phyloP scores from a whole-genome alignment of 2,888 invertebrate genomes.

The Allacma fusca region DNA sequence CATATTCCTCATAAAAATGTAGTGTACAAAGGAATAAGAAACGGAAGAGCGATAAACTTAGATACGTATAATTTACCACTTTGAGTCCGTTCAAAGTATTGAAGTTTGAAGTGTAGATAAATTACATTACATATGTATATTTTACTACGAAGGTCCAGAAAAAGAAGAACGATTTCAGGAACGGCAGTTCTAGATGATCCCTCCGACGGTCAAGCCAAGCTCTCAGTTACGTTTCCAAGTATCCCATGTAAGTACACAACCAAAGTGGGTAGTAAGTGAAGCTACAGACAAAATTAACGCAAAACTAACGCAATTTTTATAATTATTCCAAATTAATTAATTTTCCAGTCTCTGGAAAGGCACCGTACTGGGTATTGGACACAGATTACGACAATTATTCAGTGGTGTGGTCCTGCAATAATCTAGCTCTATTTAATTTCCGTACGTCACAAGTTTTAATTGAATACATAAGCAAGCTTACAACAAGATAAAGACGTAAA shows the following conservation, averaged over 20 bases:
- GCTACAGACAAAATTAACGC: no score
- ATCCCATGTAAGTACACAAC: slow-evolving; percentile 68
- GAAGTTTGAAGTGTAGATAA: neutral
- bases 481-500: neutral
- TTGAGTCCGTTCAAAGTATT: no score
- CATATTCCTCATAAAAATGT: no score
- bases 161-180: slow-evolving; percentile 69
- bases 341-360: slow-evolving; percentile 59
- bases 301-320: no score
- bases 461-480: neutral
- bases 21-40: no score
- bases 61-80: no score
- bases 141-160: slow-evolving; percentile 67
- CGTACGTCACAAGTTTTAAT: slow-evolving; percentile 20
- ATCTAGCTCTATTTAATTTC: slow-evolving; percentile 62
- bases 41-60: no score
- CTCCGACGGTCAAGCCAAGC: slow-evolving; percentile 69
- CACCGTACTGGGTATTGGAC: slow-evolving; percentile 72
- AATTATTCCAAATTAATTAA: neutral
- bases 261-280: no score
- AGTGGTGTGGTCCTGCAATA: slow-evolving; percentile 72
- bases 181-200: slow-evolving; percentile 68
- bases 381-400: slow-evolving; percentile 73
- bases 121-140: neutral
- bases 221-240: slow-evolving; percentile 72